Evolutionary conservation across 2,888 invertebrate genomes (phyloP), one percentile per base, ranked within the genome.

Genomic region (Mesorhabditis sp.): DNA sequence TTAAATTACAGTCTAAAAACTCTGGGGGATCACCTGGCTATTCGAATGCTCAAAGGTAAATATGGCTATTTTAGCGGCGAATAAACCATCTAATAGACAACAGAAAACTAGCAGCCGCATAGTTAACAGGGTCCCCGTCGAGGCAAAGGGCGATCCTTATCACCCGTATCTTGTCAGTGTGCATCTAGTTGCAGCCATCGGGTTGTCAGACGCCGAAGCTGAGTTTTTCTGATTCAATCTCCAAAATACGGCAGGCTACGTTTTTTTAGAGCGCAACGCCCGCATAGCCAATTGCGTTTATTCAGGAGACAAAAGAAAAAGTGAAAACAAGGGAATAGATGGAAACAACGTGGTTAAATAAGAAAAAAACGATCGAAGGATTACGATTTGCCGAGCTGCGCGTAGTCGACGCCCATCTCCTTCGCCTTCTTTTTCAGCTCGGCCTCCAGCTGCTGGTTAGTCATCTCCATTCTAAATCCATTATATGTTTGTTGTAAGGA

Each of bases 381-480:
- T 4, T 77, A 67, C 45, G 66, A 64, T 65, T 79, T 77, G 43
- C 73, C 67, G 13, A 70, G 67, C 10, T 61, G 44, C 5, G n/a
- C 65, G 67, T 72, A 79, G n/a, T 74, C 70, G 6, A 62, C 65
- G 28, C 28, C 28, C 28, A 28, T 28, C 28, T 28, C 28, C 28
- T 28, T 28, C 28, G 28, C 28, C 28, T 28, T 28, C 28, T 28
- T 28, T 28, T 28, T 28, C 28, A 28, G 28, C 28, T 28, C 28
- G 2, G 28, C 28, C 6, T 69, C 72, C 70, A 80, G 67, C 50
- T 80, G 74, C 41, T 74, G 70, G 65, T 74, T 79, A 45, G 78
- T 78, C 71, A 79, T 65, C 66, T 81, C 80, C 78, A 82, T 80
- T 71, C 76, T 79, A 72, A 62, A 73, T 63, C 41, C 6, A 5